These are phyloP conservation scores for Mus spretus DNA, from an alignment of 2,797 vertebrate species.

Conservation along the genomic window DNA sequence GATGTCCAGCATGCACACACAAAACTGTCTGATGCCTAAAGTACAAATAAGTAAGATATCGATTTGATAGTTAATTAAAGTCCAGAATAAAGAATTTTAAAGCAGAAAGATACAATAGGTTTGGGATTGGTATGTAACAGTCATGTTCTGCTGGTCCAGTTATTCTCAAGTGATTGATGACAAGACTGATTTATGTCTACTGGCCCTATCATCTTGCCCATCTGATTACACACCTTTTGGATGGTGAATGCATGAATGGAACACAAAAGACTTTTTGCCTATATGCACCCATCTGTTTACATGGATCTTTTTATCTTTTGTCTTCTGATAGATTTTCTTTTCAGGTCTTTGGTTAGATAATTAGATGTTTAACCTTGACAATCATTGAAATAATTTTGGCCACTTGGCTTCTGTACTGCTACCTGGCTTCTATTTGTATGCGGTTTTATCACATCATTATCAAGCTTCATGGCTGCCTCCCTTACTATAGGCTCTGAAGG, in stretches of 20 bases:
- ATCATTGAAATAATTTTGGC: conserved; percentile 13
- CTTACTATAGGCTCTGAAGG: not conserved
- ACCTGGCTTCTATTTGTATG: not conserved
- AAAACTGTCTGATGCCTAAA: not conserved
- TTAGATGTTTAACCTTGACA: not conserved
- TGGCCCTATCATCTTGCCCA: not conserved
- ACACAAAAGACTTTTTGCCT: not conserved
- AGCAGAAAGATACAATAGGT: conserved; percentile 6
- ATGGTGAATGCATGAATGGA: not conserved
- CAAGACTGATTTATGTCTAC: conserved; percentile 16
- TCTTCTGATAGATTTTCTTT: conserved; percentile 36
- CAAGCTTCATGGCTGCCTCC: not conserved
- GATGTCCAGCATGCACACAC: not conserved
- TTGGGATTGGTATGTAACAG: not conserved
- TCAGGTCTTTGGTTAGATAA: not conserved
- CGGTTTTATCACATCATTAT: not conserved
- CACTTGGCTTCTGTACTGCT: not conserved
- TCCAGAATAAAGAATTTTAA: not conserved
- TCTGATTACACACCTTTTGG: not conserved
- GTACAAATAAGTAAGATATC: not conserved
- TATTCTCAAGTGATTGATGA: not conserved
- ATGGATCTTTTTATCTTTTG: conserved; percentile 8
- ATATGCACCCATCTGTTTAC: not conserved
- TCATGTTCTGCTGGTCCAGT: not conserved
- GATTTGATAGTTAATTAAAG: not conserved